Percentiles rank a stretch among this genome's conserved stretches.
Conservation (phyloP, 2,113 vertebrate species). For the Otus sunia region DNA sequence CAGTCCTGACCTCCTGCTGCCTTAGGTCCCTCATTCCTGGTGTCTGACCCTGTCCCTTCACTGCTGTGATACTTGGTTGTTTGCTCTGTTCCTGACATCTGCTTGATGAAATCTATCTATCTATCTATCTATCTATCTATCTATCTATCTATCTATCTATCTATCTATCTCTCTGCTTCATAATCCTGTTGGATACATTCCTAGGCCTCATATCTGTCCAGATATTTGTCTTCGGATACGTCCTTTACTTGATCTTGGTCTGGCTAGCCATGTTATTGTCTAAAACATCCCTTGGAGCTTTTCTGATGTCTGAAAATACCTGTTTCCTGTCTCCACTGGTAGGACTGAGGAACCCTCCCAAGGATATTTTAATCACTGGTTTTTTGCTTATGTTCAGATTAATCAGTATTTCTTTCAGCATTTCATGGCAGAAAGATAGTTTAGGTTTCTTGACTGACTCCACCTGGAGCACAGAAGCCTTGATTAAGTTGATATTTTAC, state of each 20-base stretch:
- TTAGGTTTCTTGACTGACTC: background rate
- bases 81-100: background rate
- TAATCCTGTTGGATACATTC: background rate
- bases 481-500: background rate
- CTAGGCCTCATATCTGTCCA: background rate
- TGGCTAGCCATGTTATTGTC: background rate
- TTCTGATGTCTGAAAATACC: background rate
- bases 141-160: too few relatives aligned
- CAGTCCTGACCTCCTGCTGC: background rate
- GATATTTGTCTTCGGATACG: background rate
- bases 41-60: background rate
- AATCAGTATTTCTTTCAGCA: background rate
- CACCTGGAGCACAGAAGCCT: background rate
- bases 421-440: background rate
- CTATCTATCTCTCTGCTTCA: background rate
- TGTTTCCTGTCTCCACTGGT: background rate
- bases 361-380: background rate
- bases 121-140: too few relatives aligned
- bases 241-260: background rate
- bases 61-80: background rate
- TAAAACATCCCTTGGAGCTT: background rate
- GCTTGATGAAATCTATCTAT: background rate
- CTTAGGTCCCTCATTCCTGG: background rate
- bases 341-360: background rate
- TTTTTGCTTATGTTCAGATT: background rate